These are phyloP conservation scores for Pao palembangensis DNA, from an alignment of 2,113 vertebrate species.

Conservation along the genomic window DNA sequence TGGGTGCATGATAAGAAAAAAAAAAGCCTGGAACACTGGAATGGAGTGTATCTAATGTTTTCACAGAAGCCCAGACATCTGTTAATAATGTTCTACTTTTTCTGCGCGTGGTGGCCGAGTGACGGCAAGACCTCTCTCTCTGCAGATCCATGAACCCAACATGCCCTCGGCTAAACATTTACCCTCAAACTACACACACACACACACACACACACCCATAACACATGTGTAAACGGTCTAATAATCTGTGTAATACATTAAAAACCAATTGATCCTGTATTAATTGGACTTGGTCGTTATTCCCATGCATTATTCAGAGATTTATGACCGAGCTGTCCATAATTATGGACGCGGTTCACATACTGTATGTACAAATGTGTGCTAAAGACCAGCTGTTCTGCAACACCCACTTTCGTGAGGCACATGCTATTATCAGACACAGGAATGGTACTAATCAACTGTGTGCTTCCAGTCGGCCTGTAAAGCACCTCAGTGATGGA, in stretches of 20 bases:
- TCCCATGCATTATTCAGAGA: constrained; percentile 35
- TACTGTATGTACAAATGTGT: constrained; percentile 39
- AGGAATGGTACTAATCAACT: constrained; percentile 13
- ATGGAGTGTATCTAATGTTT: constrained; percentile 17
- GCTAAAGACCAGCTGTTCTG: constrained; percentile 51
- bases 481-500: background rate
- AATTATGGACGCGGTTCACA: constrained; percentile 38
- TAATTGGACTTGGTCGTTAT: constrained; percentile 17
- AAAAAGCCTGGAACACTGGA: constrained; percentile 15
- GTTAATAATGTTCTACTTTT: constrained; percentile 54
- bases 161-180: constrained; percentile 18
- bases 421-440: constrained; percentile 22
- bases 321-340: constrained; percentile 11
- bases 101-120: constrained; percentile 42
- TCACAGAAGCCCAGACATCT: constrained; percentile 29
- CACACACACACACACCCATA: background rate
- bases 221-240: constrained; percentile 2
- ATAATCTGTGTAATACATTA: constrained; percentile 3
- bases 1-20: constrained; percentile 13
- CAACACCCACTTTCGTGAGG: constrained; percentile 46
- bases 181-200: background rate
- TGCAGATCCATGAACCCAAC: constrained; percentile 31
- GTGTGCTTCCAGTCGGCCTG: constrained; percentile 4
- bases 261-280: constrained; percentile 9
- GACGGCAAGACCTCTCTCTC: constrained; percentile 25